These are phyloP conservation scores for Mayetiola destructor DNA, from an alignment of 2,888 invertebrate genomes.

Conservation along the genomic window DNA sequence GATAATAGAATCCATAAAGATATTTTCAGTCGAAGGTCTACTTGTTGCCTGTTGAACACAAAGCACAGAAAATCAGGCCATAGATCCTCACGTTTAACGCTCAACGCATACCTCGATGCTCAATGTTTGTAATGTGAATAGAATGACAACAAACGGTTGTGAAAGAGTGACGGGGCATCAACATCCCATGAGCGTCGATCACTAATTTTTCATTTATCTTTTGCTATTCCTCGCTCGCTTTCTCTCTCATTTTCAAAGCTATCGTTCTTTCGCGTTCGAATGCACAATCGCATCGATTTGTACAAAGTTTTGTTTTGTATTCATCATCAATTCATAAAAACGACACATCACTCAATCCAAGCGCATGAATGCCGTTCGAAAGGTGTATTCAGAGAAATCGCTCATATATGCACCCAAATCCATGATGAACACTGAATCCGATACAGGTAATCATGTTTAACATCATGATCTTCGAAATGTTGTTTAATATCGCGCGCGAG, in stretches of 20 bases:
- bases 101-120: too few relatives aligned
- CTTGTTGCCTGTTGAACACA: too few relatives aligned
- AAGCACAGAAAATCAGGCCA: too few relatives aligned
- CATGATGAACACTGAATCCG: neutral
- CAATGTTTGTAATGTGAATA: too few relatives aligned
- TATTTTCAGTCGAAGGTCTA: too few relatives aligned
- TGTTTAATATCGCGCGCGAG: neutral
- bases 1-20: constrained; percentile 13
- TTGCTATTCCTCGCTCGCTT: neutral
- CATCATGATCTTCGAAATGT: neutral
- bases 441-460: neutral
- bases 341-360: constrained; percentile 8
- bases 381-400: neutral
- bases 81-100: too few relatives aligned
- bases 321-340: constrained; percentile 9
- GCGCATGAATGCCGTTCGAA: neutral
- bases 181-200: constrained; percentile 5
- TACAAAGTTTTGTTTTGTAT: neutral
- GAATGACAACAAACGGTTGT: neutral
- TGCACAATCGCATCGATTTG: neutral
- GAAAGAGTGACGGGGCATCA: neutral
- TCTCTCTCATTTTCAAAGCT: neutral
- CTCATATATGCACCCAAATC: neutral
- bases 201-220: neutral
- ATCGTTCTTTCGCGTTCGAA: neutral